Conservation (phyloP, 2,888 invertebrate species). For the Ectemnius lituratus region DNA sequence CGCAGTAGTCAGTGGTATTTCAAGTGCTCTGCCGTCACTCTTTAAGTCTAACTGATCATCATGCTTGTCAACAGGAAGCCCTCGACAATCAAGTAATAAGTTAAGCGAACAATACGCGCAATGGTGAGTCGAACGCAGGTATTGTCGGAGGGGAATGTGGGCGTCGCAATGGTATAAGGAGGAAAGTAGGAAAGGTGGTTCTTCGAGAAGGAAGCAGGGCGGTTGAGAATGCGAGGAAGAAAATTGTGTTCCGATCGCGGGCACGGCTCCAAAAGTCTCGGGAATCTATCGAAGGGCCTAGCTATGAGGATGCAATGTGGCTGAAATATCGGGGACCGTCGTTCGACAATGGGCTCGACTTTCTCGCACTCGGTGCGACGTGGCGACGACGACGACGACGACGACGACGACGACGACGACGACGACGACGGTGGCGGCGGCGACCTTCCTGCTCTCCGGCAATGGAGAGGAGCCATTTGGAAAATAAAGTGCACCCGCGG, state of each 20-base stretch:
- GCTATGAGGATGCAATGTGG: conserved; percentile 27
- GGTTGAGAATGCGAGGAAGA: too few relatives aligned
- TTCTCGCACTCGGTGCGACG: conserved; percentile 33
- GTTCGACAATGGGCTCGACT: conserved; percentile 37
- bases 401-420: conserved; percentile 7
- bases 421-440: conserved; percentile 28
- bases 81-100: too few relatives aligned
- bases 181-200: too few relatives aligned
- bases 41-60: too few relatives aligned
- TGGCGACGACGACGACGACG: conserved; percentile 18
- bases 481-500: conserved; percentile 56
- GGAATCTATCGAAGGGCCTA: conserved; percentile 15
- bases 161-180: too few relatives aligned
- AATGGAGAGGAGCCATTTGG: conserved; percentile 50
- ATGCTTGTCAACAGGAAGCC: too few relatives aligned
- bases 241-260: conserved; percentile 1
- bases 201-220: too few relatives aligned
- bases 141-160: too few relatives aligned
- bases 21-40: too few relatives aligned
- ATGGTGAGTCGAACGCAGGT: too few relatives aligned
- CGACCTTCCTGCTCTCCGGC: conserved; percentile 46
- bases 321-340: conserved; percentile 48
- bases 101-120: too few relatives aligned
- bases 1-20: too few relatives aligned
- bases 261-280: conserved; percentile 12